These are phyloP conservation scores for Corydoras maculifer DNA, from an alignment of 2,113 vertebrate species.

Conservation along the genomic window DNA sequence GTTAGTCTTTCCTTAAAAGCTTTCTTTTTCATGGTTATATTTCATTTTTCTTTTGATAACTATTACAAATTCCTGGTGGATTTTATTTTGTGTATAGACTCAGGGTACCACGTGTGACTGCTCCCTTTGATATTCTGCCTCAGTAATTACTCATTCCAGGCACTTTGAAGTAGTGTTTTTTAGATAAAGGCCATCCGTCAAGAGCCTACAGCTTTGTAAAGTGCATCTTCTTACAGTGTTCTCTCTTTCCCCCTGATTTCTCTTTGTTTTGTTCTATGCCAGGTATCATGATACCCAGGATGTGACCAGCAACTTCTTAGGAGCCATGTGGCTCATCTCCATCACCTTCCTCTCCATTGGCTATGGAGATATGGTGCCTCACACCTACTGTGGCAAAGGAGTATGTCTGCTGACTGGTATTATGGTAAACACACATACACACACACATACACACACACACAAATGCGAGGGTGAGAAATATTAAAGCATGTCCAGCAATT, in stretches of 20 bases:
- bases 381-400: constrained; percentile 97
- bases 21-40: too few species aligned
- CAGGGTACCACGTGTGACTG: background rate
- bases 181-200: background rate
- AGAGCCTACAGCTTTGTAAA: background rate
- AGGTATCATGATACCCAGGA: constrained; percentile 98
- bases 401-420: constrained; percentile 97
- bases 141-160: background rate
- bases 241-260: background rate
- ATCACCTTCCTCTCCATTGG: constrained; percentile 98
- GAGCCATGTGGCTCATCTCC: constrained; percentile 98
- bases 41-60: too few species aligned
- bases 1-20: too few species aligned
- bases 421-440: constrained; percentile 70
- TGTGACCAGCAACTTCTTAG: constrained; percentile 96
- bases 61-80: constrained; percentile 1
- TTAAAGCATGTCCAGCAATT: too few species aligned
- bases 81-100: background rate
- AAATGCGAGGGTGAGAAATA: background rate
- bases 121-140: background rate
- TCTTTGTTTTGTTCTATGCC: constrained; percentile 10
- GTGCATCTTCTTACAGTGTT: background rate
- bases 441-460: constrained; percentile 7
- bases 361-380: constrained; percentile 96
- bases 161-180: background rate